phyloP scores from a whole-genome alignment of 2,797 vertebrate species.

The Anguilla pacifica region DNA sequence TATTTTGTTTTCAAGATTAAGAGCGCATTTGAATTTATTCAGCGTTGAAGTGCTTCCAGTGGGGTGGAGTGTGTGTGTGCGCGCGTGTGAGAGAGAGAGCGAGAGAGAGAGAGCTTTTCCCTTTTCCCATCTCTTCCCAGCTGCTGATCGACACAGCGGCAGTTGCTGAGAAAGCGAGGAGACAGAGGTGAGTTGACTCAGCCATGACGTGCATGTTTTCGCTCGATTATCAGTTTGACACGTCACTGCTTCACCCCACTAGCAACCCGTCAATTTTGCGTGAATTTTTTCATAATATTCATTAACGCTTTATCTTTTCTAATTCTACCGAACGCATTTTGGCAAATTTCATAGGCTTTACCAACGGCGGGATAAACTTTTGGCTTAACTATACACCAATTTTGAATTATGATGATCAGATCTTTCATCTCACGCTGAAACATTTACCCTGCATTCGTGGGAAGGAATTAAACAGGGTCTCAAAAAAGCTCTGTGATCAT shows the following conservation, averaged over 20 bases:
- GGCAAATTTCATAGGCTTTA: background rate
- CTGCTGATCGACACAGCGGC: constrained; percentile 16
- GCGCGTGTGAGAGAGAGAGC: background rate
- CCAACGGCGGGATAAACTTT: background rate
- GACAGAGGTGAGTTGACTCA: constrained; percentile 25
- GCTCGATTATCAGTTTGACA: background rate
- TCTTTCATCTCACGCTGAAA: too few species aligned
- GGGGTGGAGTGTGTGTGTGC: background rate
- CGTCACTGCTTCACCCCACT: background rate
- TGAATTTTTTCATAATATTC: background rate
- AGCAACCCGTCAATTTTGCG: background rate
- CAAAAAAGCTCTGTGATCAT: too few species aligned
- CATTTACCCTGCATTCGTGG: too few species aligned
- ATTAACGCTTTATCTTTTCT: background rate
- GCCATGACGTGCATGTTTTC: background rate
- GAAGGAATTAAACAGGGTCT: too few species aligned
- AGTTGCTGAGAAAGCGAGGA: background rate
- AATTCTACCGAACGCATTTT: background rate
- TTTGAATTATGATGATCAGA: background rate
- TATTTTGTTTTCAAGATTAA: too few species aligned
- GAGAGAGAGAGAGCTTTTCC: background rate
- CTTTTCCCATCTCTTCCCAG: background rate
- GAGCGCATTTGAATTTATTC: background rate
- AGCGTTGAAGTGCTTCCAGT: background rate
- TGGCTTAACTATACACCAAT: background rate